These are phyloP conservation scores for Eurytoma adleriae DNA, from an alignment of 2,888 invertebrate genomes.

Conservation along the genomic window DNA sequence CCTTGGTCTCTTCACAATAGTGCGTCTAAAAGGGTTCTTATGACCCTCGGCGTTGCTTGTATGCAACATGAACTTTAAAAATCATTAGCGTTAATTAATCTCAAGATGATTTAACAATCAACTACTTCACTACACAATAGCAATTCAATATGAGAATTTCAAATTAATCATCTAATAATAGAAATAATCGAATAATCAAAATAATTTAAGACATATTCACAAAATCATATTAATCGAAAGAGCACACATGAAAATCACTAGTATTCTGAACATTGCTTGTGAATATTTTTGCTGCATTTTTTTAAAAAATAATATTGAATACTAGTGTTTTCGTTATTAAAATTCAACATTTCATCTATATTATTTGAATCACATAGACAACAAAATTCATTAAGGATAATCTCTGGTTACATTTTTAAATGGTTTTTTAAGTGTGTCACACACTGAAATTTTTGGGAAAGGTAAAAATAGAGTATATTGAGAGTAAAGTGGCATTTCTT, in stretches of 20 bases:
- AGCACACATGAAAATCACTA: too few relatives aligned
- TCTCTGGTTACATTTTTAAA: conserved; percentile 5
- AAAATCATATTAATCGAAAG: too few relatives aligned
- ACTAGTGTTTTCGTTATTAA: conserved; percentile 11
- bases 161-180: conserved; percentile 26
- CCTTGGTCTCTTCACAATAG: conserved; percentile 59
- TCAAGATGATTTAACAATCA: conserved; percentile 17
- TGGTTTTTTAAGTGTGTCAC: neutral
- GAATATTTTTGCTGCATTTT: neutral
- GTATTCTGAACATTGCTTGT: neutral
- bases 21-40: conserved; percentile 59
- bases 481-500: too few relatives aligned
- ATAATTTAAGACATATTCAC: neutral
- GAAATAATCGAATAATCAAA: neutral
- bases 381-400: conserved; percentile 22
- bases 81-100: conserved; percentile 45
- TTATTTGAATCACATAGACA: neutral
- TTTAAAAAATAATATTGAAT: neutral
- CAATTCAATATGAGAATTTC: neutral
- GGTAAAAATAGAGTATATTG: neutral
- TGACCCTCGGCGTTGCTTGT: conserved; percentile 58
- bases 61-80: conserved; percentile 59
- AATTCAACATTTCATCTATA: conserved; percentile 19
- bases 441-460: neutral
- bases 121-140: conserved; percentile 38